Percentiles rank a stretch among this genome's conserved stretches.
Evolutionary conservation across 1,140 invertebrate species (phyloP).

Genomic region (Goniozus legneri): DNA sequence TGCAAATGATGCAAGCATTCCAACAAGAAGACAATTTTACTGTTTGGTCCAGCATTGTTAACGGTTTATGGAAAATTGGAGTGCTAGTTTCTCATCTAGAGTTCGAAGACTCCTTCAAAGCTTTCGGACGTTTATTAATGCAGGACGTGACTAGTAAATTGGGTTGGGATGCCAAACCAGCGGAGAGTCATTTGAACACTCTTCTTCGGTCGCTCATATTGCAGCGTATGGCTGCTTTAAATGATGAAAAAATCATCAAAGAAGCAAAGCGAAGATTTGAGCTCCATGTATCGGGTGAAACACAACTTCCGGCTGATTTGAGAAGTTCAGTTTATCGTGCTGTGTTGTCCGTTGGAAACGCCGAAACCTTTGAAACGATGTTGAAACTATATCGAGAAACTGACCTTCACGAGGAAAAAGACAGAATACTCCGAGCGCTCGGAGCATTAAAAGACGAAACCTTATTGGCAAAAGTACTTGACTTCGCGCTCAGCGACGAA

Average conservation of each 20-base stretch:
- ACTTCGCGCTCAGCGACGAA: conserved; percentile 89
- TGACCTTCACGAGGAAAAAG: conserved; percentile 90
- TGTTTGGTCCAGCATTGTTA: conserved; percentile 86
- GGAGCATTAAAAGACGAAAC: conserved; percentile 70
- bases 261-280: conserved; percentile 71
- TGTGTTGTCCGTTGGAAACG: conserved; percentile 69
- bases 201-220: conserved; percentile 82
- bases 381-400: conserved; percentile 78
- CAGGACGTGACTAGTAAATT: conserved; percentile 65
- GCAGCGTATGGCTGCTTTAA: conserved; percentile 73
- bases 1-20: conserved; percentile 67
- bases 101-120: conserved; percentile 68
- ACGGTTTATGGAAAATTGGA: conserved; percentile 71
- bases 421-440: conserved; percentile 78
- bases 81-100: conserved; percentile 74
- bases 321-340: conserved; percentile 83
- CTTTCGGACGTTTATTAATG: conserved; percentile 69
- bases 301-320: conserved; percentile 81
- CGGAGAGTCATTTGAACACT: conserved; percentile 79
- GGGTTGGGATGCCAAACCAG: conserved; percentile 73
- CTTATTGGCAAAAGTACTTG: conserved; percentile 73
- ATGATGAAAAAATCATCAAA: conserved; percentile 70
- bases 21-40: conserved; percentile 87
- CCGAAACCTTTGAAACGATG: conserved; percentile 72
- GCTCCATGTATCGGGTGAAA: conserved; percentile 51